Percentiles rank a stretch among this genome's conserved stretches.
phyloP scores from a whole-genome alignment of 2,888 invertebrate species.

The Buathra laborator region DNA sequence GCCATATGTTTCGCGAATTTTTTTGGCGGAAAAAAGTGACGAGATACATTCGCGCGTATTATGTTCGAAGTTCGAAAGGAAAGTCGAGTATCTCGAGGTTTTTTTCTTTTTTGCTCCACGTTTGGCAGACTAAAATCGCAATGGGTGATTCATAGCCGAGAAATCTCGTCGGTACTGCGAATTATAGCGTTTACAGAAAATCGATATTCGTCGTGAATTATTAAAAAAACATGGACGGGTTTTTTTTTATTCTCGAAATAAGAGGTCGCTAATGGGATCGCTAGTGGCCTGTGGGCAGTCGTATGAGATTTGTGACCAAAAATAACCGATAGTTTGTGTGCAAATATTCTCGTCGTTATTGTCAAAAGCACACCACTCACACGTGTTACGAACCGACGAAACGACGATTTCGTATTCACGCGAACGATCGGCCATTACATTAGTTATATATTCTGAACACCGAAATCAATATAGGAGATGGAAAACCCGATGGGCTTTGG shows the following conservation, averaged over 20 bases:
- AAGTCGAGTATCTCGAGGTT: neutral
- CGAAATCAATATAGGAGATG: slow-evolving; percentile 26
- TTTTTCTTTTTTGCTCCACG: neutral
- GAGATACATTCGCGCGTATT: too few species aligned
- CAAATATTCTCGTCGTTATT: too few species aligned
- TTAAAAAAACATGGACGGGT: neutral
- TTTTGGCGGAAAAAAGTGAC: neutral
- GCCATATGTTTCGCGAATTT: neutral
- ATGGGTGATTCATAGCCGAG: too few species aligned
- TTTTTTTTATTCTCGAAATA: slow-evolving; percentile 22
- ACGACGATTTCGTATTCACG: slow-evolving; percentile 10
- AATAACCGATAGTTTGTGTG: slow-evolving; percentile 4
- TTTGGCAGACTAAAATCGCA: too few species aligned
- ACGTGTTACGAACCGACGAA: too few species aligned
- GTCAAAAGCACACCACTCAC: too few species aligned
- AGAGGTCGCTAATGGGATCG: slow-evolving; percentile 20
- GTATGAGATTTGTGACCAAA: slow-evolving; percentile 10
- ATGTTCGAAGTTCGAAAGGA: neutral
- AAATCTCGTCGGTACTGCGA: too few species aligned
- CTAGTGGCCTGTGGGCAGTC: neutral
- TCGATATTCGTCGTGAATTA: too few species aligned
- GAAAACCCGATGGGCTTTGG: slow-evolving; percentile 7
- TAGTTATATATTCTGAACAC: slow-evolving; percentile 6
- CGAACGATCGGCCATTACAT: slow-evolving; percentile 7
- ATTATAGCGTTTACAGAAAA: too few species aligned